phyloP scores from a whole-genome alignment of 2,113 vertebrate genomes.

The Meleagris gallopavo region DNA sequence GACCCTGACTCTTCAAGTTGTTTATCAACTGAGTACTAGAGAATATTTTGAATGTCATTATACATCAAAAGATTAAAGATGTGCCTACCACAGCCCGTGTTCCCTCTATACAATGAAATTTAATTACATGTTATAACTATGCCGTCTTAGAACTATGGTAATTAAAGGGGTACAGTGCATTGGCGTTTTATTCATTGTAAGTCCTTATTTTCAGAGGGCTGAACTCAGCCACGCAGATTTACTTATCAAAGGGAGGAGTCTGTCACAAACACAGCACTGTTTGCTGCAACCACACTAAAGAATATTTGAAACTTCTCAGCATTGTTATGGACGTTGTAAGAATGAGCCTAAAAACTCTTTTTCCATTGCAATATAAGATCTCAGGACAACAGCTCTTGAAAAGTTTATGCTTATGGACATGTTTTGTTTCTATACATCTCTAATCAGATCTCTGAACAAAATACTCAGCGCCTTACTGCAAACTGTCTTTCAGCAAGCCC shows the following conservation, averaged over 20 bases:
- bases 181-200: slow-evolving; percentile 55
- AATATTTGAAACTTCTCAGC: neutral
- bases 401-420: neutral
- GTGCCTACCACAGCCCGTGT: slow-evolving; percentile 66
- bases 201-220: slow-evolving; percentile 54
- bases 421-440: neutral
- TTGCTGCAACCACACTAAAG: neutral
- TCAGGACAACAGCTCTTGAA: neutral
- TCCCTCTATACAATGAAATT: slow-evolving; percentile 75
- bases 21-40: slow-evolving; percentile 77
- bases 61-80: slow-evolving; percentile 79
- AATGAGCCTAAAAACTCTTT: neutral
- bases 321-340: rapidly evolving
- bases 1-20: slow-evolving; percentile 74
- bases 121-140: slow-evolving; percentile 74
- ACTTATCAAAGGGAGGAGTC: slow-evolving; percentile 21
- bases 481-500: neutral
- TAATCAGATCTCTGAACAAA: slow-evolving; percentile 6
- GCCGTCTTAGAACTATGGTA: slow-evolving; percentile 57
- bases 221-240: slow-evolving; percentile 57
- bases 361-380: neutral
- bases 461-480: neutral
- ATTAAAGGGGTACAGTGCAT: slow-evolving; percentile 59
- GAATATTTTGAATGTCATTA: slow-evolving; percentile 79
- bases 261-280: neutral